Evolutionary conservation across 2,113 vertebrate genomes (phyloP).

Genomic region (Cynocephalus volans): DNA sequence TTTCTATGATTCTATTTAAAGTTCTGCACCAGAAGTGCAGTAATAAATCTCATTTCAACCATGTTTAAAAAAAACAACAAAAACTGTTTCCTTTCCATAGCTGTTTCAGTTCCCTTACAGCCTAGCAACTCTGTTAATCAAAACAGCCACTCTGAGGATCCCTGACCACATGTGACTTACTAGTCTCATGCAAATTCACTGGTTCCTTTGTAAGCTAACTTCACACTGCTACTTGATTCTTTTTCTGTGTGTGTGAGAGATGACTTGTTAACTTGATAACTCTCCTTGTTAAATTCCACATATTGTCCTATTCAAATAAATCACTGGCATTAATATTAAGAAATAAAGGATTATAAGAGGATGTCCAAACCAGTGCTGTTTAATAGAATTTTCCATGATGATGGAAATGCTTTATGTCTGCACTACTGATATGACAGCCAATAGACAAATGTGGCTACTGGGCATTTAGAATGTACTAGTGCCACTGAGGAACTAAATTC

Average conservation of each 20-base stretch:
- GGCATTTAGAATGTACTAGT: not conserved
- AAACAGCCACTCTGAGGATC: slow-evolving; percentile 39
- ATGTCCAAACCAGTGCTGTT: not conserved
- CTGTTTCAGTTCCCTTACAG: slow-evolving; percentile 27
- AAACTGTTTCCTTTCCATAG: slow-evolving; percentile 62
- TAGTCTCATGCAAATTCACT: not conserved
- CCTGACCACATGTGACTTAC: accelerated
- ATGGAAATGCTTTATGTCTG: not conserved
- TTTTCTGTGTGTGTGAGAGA: not conserved
- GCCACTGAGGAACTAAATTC: not conserved
- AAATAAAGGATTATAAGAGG: not conserved
- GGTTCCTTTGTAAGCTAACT: not conserved
- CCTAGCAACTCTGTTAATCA: slow-evolving; percentile 59
- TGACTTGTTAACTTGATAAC: not conserved
- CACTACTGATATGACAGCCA: not conserved
- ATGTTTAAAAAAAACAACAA: no score
- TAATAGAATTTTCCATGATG: not conserved
- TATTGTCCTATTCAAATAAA: slow-evolving; percentile 55
- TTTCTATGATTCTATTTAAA: not conserved
- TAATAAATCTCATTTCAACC: slow-evolving; percentile 61
- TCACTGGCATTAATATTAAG: not conserved
- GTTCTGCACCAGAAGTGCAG: slow-evolving; percentile 67
- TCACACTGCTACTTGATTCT: not conserved
- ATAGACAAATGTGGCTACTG: accelerated
- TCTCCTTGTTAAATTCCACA: slow-evolving; percentile 36